Percentiles rank a stretch among this genome's conserved stretches.
Evolutionary conservation across 1,140 invertebrate genomes (phyloP).

Genomic region (Gonioctena quinquepunctata): DNA sequence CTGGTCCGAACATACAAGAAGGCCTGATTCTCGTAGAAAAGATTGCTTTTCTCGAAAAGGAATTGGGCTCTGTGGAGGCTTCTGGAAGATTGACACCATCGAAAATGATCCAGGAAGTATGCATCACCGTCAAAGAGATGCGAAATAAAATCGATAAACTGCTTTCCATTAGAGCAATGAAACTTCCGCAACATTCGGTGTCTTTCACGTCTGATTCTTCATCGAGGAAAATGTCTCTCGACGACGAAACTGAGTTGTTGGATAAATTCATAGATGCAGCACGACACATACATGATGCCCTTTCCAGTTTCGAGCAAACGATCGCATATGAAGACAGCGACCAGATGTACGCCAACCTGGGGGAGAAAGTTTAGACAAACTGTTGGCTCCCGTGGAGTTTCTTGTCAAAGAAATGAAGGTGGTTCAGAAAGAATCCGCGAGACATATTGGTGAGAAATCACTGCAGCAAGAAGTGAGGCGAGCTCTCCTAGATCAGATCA

Average conservation of each 20-base stretch:
- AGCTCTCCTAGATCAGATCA: conserved; percentile 59
- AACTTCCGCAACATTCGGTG: conserved; percentile 9
- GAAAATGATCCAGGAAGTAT: conserved; percentile 57
- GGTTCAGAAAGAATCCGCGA: conserved; percentile 55
- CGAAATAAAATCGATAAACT: conserved; percentile 58
- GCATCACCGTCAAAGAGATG: conserved; percentile 60
- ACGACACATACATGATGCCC: conserved; percentile 54
- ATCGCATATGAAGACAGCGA: conserved; percentile 54
- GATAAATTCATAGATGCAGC: conserved; percentile 43
- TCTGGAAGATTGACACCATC: conserved; percentile 56
- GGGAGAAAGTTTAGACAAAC: conserved; percentile 52
- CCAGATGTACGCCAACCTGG: conserved; percentile 43
- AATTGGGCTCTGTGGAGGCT: conserved; percentile 56
- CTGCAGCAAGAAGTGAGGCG: conserved; percentile 59
- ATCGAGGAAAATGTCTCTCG: conserved; percentile 12
- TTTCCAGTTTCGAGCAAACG: conserved; percentile 56
- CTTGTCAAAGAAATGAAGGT: conserved; percentile 50
- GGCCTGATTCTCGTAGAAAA: conserved; percentile 58
- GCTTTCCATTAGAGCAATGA: conserved; percentile 51
- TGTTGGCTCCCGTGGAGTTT: conserved; percentile 52
- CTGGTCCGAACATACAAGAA: conserved; percentile 59
- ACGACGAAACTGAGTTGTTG: conserved; percentile 38
- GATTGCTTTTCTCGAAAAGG: conserved; percentile 54
- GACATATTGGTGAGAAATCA: conserved; percentile 55
- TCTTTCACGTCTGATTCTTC: conserved; percentile 24